Evolutionary conservation across 1,140 invertebrate species (phyloP).

Genomic region (Drosophila ercepeae): DNA sequence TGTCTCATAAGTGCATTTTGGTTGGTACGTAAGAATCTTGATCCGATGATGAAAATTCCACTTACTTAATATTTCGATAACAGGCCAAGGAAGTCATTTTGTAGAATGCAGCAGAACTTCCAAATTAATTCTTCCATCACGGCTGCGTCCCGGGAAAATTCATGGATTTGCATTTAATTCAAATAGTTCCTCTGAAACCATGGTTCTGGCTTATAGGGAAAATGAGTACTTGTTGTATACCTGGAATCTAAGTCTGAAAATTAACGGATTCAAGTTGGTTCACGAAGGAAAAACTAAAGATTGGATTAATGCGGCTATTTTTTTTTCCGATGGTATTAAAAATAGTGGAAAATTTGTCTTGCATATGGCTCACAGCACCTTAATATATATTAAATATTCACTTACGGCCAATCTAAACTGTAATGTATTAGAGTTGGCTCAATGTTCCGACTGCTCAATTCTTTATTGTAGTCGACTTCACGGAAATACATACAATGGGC

Average conservation of each 20-base stretch:
- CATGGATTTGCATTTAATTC: slow-evolving; percentile 39
- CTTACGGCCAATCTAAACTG: neutral
- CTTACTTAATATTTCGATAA: neutral
- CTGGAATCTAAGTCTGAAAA: neutral
- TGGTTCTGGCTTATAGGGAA: slow-evolving; percentile 52
- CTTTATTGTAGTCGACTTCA: slow-evolving; percentile 59
- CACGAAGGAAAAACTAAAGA: slow-evolving; percentile 63
- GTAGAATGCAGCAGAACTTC: slow-evolving; percentile 4
- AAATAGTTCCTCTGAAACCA: neutral
- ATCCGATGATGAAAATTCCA: neutral
- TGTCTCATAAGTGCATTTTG: slow-evolving; percentile 20
- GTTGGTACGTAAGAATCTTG: slow-evolving; percentile 5
- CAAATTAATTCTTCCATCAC: slow-evolving; percentile 16
- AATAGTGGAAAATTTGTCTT: slow-evolving; percentile 40
- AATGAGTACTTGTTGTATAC: slow-evolving; percentile 51
- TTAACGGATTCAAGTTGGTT: slow-evolving; percentile 32
- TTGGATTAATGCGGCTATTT: slow-evolving; percentile 69
- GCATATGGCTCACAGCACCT: slow-evolving; percentile 66
- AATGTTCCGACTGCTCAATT: slow-evolving; percentile 69
- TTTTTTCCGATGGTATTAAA: slow-evolving; percentile 31
- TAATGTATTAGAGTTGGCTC: slow-evolving; percentile 21
- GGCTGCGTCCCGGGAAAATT: slow-evolving; percentile 36
- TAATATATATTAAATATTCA: slow-evolving; percentile 48
- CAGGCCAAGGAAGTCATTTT: slow-evolving; percentile 55
- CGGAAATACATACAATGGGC: slow-evolving; percentile 43